Base-by-base conservation (phyloP, 2,888 invertebrate genomes). In the Slavum lentiscoides region DNA sequence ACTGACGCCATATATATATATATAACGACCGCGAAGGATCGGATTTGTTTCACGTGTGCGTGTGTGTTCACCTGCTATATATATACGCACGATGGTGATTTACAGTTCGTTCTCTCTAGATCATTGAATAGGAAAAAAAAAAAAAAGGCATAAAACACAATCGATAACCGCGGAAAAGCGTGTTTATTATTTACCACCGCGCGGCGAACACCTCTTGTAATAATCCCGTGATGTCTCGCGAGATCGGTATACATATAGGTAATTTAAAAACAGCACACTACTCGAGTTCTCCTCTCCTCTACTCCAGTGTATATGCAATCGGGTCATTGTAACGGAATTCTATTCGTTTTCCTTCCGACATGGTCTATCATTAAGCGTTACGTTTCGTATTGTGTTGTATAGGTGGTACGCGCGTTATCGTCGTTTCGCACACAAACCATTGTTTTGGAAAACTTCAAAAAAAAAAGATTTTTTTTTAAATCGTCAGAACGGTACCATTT, bases 241-340 rank as follows among this genome's bases (percentile, higher is more conserved):
- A 64, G 66, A 53, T 21, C 30, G 39, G 74, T 75, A n/a, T n/a
- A n/a, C n/a, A n/a, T n/a, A n/a, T n/a, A 64, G 49, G 49, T 23
- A 37, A 58, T 75, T 67, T 66, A 11, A 11, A 74, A 67, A 55
- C 30, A 37, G 4, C 30, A 72, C 59, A 39, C 43, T 43, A 21
- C 23, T n/a, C 30, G 30, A 30, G 30, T 30, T 30, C 30, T 30
- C 30, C 30, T 53, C 23, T 17, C 49, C 53, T 53, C 17, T 68
- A 67, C 68, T 68, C 23, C 23, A 43, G n/a, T 67, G 43, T 39
- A 43, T 75, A 75, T 64, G 59, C 67, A 75, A 67, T 67, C 69
- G 55, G 77, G 77, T 77, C 77, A 70, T 70, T 62, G 69, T 77
- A 77, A 77, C 77, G 77, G 77, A 77, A 53, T 69, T 70, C 53